These are phyloP conservation scores for Esox lucius DNA, from an alignment of 2,797 vertebrate genomes.

Conservation along the genomic window DNA sequence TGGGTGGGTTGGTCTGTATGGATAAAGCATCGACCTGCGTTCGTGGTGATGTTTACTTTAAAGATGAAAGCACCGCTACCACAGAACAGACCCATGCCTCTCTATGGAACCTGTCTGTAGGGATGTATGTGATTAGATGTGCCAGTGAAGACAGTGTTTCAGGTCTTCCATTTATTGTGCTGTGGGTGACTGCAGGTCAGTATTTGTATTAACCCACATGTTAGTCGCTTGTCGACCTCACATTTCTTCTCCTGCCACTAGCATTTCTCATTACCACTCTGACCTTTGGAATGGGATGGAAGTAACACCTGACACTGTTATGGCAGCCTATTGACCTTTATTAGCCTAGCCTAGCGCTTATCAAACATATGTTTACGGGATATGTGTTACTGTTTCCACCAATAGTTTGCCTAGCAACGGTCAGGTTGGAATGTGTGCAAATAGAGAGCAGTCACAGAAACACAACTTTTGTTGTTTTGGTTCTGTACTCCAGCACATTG, in stretches of 20 bases:
- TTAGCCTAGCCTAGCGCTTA: neutral
- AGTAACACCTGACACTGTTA: neutral
- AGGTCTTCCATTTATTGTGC: constrained; percentile 68
- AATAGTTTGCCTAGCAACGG: constrained; percentile 51
- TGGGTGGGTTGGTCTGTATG: constrained; percentile 41
- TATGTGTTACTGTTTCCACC: constrained; percentile 43
- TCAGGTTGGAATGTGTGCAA: constrained; percentile 19
- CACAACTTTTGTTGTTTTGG: too few relatives aligned
- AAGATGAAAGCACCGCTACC: constrained; percentile 33
- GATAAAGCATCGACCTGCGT: constrained; percentile 44
- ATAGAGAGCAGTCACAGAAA: too few relatives aligned
- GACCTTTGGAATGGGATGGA: constrained; percentile 3
- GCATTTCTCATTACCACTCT: constrained; percentile 10
- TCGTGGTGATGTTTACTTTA: constrained; percentile 53
- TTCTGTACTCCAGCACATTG: too few relatives aligned
- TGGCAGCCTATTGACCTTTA: neutral
- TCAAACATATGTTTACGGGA: neutral
- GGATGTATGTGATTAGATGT: constrained; percentile 61
- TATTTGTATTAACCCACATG: constrained; percentile 50
- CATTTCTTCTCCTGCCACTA: constrained; percentile 14
- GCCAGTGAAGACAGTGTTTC: constrained; percentile 62
- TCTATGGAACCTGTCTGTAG: constrained; percentile 45
- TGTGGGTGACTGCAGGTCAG: constrained; percentile 59
- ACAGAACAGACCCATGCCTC: constrained; percentile 37
- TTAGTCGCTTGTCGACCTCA: constrained; percentile 36